Base-by-base conservation (phyloP, 1,140 invertebrate species). In the Hormaphis cornu region DNA sequence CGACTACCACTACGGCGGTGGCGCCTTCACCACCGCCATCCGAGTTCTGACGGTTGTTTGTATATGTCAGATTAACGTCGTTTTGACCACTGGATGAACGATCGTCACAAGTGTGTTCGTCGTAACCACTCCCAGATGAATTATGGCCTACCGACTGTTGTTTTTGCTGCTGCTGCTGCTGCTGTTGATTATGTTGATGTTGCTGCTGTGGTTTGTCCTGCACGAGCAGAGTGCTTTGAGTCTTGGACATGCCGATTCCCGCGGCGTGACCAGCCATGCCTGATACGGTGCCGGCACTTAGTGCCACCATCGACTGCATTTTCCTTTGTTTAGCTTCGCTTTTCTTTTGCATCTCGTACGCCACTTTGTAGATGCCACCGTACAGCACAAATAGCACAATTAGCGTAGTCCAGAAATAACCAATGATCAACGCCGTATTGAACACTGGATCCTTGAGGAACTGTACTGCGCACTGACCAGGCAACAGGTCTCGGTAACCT, bases 401-500 rank as follows among this genome's bases (percentile, higher is more conserved):
- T 1, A 97, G 78, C 0, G 96, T 98, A 0, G 90, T 94, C 93
- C 95, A 98, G 78, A 97, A 99, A 77, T 99, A 99, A 26, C 90
- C 91, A 72, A 98, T 95, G 63, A 98, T 98, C 24, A 98, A 82
- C n/a, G 94, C 89, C 35, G 94, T 97, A 76, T 97, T 97, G 80
- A 98, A 99, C 26, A 98, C 85, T 0, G 96, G 95, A 80, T 98
- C 94, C 80, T 96, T 95, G 42, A 98, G 83, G 79, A 99, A 99
- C 79, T 98, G 96, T 2, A 98, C 97, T 42, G 93, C 90, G 77
- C 97, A 99, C 77, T 96, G 87, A 8, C 90, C 89, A 1, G 90
- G 88, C 70, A 85, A 80, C 20, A 97, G 80, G 75, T 96, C 91
- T 69, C 94, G 81, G 75, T 89, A 90, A 2, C 95, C 96, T 35